phyloP scores from a whole-genome alignment of 2,797 vertebrate genomes.

The Rhinophrynus dorsalis region DNA sequence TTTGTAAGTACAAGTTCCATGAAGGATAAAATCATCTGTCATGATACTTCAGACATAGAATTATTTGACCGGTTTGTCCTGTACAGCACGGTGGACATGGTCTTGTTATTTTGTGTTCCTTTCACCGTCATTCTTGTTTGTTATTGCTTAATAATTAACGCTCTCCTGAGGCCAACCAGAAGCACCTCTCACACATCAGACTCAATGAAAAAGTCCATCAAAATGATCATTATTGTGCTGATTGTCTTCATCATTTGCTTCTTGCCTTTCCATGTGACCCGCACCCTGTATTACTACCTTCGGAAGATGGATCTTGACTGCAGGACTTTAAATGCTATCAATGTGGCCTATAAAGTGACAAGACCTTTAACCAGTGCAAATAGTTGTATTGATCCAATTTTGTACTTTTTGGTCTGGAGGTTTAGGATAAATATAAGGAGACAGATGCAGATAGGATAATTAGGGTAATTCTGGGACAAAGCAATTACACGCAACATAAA shows the following conservation, averaged over 20 bases:
- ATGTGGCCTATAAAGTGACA: slow-evolving; percentile 88
- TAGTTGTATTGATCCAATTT: slow-evolving; percentile 90
- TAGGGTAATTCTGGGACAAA: too few relatives aligned
- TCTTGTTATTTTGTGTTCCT: slow-evolving; percentile 82
- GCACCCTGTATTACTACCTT: slow-evolving; percentile 88
- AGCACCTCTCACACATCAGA: slow-evolving; percentile 63
- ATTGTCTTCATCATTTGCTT: slow-evolving; percentile 86
- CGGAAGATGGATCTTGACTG: slow-evolving; percentile 83
- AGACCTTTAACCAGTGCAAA: slow-evolving; percentile 88
- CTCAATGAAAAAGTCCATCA: slow-evolving; percentile 88
- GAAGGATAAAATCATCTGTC: slow-evolving; percentile 69
- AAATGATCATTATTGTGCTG: slow-evolving; percentile 89
- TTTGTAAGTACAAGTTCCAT: slow-evolving; percentile 77
- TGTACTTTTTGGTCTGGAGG: slow-evolving; percentile 80
- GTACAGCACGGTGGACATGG: slow-evolving; percentile 83
- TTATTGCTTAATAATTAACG: slow-evolving; percentile 83
- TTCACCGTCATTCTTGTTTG: slow-evolving; percentile 85
- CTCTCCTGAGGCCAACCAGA: slow-evolving; percentile 72
- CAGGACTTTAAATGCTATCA: slow-evolving; percentile 74
- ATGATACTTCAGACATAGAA: slow-evolving; percentile 84
- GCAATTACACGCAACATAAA: too few relatives aligned
- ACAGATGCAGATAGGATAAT: too few relatives aligned
- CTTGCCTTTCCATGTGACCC: slow-evolving; percentile 89
- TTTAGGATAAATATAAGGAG: neutral
- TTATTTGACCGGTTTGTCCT: slow-evolving; percentile 83